These are phyloP conservation scores for Bambusicola thoracicus DNA, from an alignment of 2,113 vertebrate genomes.

Conservation along the genomic window DNA sequence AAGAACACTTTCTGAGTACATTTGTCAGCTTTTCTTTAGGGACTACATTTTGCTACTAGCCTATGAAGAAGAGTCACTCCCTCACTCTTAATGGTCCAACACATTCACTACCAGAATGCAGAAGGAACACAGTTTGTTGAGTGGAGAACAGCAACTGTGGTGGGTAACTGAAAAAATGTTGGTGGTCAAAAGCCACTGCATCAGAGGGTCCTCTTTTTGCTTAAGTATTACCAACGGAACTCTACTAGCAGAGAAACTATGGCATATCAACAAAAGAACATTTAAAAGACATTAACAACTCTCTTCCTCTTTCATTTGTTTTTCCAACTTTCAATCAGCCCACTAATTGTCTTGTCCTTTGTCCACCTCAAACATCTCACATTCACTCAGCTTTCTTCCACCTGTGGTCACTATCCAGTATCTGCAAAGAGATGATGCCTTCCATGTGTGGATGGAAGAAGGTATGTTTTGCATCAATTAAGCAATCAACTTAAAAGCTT, in stretches of 20 bases:
- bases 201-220: not conserved
- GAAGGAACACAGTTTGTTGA: not conserved
- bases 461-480: not conserved
- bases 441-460: not conserved
- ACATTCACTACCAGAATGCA: not conserved
- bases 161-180: not conserved
- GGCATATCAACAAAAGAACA: not conserved
- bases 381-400: not conserved
- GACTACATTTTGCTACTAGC: not conserved
- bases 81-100: not conserved
- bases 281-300: not conserved
- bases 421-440: not conserved
- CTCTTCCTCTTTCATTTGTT: not conserved
- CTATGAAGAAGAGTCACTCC: not conserved
- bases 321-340: not conserved
- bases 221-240: not conserved
- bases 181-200: not conserved
- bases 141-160: not conserved
- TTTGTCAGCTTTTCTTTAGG: not conserved
- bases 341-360: not conserved
- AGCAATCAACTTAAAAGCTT: conserved; percentile 35
- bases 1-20: not conserved
- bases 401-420: not conserved
- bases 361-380: not conserved
- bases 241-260: not conserved